Base-by-base conservation (phyloP, 2,113 vertebrate species). In the Furnarius figulus region DNA sequence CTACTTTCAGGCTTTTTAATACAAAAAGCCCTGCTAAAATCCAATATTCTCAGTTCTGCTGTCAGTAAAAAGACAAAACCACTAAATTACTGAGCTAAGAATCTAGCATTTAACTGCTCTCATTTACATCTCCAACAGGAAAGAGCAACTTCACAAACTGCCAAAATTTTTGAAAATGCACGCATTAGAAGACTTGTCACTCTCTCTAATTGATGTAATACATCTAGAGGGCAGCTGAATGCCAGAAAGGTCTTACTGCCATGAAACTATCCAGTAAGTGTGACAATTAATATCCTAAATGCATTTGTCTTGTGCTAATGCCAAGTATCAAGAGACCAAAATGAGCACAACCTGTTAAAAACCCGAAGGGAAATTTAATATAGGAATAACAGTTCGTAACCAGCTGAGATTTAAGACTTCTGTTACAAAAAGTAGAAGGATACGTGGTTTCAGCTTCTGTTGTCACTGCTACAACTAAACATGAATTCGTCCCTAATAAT, bases 391-490 rank as follows among this genome's bases (percentile, higher is more conserved):
- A 3, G 6, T n/a, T 61, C 50, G 15, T 25, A 85, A 85, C 9
- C 59, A 81, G 77, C 23, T 72, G 49, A 88, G 78, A 85, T 72
- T 91, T 71, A 88, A 71, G 44, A 72, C 42, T 87, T 89, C 61
- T 87, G 35, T 67, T 81, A 63, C 0, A 0, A 37, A 39, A 79
- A 75, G 52, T 17, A 70, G 24, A 85, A 76, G 46, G 22, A 87
- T 75, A 67, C 0, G 1, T 65, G 28, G 25, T 56, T 93, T 87
- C 52, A 84, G 71, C 31, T 92, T 70, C 73, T 71, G 20, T 37
- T 82, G 39, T 86, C 62, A 59, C 44, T 70, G 78, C 46, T 50
- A 83, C 59, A 85, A 89, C 89, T 82, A 96, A 95, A 95, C 77
- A 89, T 59, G 15, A 95, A 86, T 93, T 92, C 52, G 63, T 56